Evolutionary conservation across 2,113 vertebrate species (phyloP).

Genomic region (Dromas ardeola): DNA sequence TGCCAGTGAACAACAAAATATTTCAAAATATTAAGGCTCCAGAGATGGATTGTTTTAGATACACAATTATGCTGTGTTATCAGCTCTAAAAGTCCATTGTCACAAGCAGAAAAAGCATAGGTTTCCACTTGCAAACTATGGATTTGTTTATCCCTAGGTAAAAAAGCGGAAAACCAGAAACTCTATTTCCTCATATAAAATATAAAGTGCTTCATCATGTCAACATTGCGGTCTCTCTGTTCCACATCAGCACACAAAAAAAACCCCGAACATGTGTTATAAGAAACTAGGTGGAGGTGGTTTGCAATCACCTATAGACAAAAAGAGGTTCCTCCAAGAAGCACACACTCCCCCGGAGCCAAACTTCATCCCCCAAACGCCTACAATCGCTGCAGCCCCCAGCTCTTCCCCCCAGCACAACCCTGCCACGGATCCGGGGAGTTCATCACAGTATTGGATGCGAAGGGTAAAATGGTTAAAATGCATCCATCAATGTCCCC

Average conservation of each 20-base stretch:
- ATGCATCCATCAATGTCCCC: slow-evolving; percentile 87
- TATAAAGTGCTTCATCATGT: neutral
- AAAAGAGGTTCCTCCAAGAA: neutral
- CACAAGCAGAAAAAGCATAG: neutral
- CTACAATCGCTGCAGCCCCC: neutral
- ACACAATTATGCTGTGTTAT: accelerated
- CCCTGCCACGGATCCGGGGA: slow-evolving; percentile 74
- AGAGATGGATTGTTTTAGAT: neutral
- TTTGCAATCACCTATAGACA: accelerated
- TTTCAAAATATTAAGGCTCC: neutral
- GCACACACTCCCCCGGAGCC: neutral
- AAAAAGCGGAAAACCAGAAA: neutral
- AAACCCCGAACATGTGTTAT: accelerated
- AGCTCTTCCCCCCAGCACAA: accelerated
- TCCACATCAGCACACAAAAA: neutral
- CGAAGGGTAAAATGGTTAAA: slow-evolving; percentile 78
- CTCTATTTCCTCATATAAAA: neutral
- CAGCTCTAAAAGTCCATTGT: neutral
- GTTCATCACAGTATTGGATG: slow-evolving; percentile 77
- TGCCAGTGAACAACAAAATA: accelerated
- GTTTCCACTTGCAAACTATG: neutral
- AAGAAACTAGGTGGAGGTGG: accelerated
- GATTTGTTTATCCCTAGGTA: neutral
- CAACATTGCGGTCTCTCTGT: neutral
- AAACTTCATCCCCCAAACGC: neutral